Base-by-base conservation (phyloP, 2,113 vertebrate genomes). In the Pollachius pollachius region DNA sequence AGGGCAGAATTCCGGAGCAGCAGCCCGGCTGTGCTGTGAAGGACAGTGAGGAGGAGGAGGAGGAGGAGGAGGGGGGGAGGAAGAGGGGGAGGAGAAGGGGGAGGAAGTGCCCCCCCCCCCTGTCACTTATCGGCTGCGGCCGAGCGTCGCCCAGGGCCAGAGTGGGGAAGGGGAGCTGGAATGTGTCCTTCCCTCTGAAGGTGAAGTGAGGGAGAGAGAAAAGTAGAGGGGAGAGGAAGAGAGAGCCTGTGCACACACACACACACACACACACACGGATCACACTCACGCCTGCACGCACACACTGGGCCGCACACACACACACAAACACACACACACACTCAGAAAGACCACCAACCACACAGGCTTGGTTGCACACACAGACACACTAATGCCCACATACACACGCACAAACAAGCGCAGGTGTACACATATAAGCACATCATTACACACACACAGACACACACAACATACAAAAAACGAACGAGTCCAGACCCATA, bases 51-150 rank as follows among this genome's bases (percentile, higher is more conserved):
- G 70, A 59, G 81, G 71, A 63, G 52, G 57, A 66, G 52, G 74
- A 59, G 71, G 60, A 52, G 0, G 64, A 70, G 37, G 79, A 66
- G 57, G 62, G 68, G 21, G 41, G 25, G 62, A 65, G 59, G 23
- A 69, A 8, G 67, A 18, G 41, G 17, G 67, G 41, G 21, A 59
- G 69, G 68, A 52, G 62, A 52, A 74, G 81, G 78, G 67, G 71
- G 73, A 76, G 59, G 82, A 80, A 82, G 87, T 83, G 85, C 80
- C 84, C 89, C 88, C 87, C 87, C 90, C 91, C 91, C 87, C 89
- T 91, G 91, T 92, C 91, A 93, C 91, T 93, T 93, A 93, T 93
- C 91, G 91, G 91, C 89, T 90, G 86, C 71, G 88, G 85, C 90
- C 90, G 90, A 92, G 91, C 89, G 90, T 92, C 89, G 91, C 91